These are phyloP conservation scores for Linnaemya vulpina DNA, from an alignment of 2,888 invertebrate genomes.

Conservation along the genomic window DNA sequence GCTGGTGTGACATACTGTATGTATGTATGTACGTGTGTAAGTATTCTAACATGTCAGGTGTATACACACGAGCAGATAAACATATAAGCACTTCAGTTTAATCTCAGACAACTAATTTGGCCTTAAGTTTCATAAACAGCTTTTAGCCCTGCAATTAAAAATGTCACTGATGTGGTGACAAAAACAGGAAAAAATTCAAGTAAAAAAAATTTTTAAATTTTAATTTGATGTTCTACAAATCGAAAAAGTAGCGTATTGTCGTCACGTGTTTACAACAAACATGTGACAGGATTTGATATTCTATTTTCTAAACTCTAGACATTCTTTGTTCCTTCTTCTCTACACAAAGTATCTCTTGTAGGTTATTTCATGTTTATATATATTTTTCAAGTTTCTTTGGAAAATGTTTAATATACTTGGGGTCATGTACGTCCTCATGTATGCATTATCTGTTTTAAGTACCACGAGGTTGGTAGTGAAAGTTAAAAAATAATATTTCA, in stretches of 20 bases:
- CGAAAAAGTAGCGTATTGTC: slow-evolving; percentile 58
- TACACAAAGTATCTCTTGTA: slow-evolving; percentile 8
- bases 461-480: slow-evolving; percentile 19
- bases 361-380: slow-evolving; percentile 9
- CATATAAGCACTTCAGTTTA: neutral
- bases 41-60: neutral
- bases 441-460: slow-evolving; percentile 24
- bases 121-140: neutral
- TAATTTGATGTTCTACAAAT: slow-evolving; percentile 22
- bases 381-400: neutral
- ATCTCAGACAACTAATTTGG: neutral
- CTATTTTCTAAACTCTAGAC: slow-evolving; percentile 10
- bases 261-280: slow-evolving; percentile 38
- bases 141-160: slow-evolving; percentile 16
- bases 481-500: neutral
- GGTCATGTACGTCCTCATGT: slow-evolving; percentile 2
- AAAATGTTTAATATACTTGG: slow-evolving; percentile 40
- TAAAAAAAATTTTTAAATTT: slow-evolving; percentile 44
- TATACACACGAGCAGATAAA: no score
- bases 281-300: slow-evolving; percentile 54
- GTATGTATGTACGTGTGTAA: neutral
- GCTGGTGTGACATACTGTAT: neutral
- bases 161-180: slow-evolving; percentile 13
- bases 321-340: slow-evolving; percentile 20
- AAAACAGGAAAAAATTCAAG: neutral